A percentile compares a stretch with the other conserved stretches of the same genome.
Conservation (phyloP, 2,113 vertebrate genomes). For the Puntigrus tetrazona region DNA sequence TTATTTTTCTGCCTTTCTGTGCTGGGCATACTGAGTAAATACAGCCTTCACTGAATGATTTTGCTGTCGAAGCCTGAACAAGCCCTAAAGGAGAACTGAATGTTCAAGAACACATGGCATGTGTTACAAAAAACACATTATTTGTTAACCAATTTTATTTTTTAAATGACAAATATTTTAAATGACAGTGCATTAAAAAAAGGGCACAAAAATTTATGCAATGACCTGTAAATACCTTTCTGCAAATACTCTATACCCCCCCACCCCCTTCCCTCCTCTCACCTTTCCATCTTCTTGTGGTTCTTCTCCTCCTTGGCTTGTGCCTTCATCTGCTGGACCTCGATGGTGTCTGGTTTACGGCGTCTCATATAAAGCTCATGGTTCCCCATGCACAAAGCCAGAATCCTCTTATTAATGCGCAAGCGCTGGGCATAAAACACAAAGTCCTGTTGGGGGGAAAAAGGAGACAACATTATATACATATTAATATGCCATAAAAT, state of each 20-base stretch:
- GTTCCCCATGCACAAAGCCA: slow-evolving; percentile 98
- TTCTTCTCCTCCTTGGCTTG: slow-evolving; percentile 96
- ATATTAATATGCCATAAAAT: background rate
- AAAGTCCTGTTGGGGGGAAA: slow-evolving; percentile 80
- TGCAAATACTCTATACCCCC: no score
- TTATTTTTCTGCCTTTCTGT: background rate
- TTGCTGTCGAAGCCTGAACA: background rate
- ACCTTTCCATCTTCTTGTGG: slow-evolving; percentile 94
- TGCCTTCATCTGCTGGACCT: slow-evolving; percentile 99
- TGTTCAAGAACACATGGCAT: background rate
- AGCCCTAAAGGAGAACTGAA: background rate
- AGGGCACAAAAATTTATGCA: no score
- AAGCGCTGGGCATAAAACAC: slow-evolving; percentile 96
- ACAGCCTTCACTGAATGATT: background rate
- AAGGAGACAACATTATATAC: background rate
- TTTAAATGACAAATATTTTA: no score
- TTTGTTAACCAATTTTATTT: no score
- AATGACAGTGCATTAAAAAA: no score
- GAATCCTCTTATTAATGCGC: slow-evolving; percentile 96
- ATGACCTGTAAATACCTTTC: no score
- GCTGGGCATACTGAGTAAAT: background rate
- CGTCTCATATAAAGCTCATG: slow-evolving; percentile 98
- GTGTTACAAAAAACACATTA: background rate
- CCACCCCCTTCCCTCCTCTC: no score
- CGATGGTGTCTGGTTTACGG: slow-evolving; percentile 95